phyloP scores from a whole-genome alignment of 2,888 invertebrate species.

The Chymomyza procnemis region DNA sequence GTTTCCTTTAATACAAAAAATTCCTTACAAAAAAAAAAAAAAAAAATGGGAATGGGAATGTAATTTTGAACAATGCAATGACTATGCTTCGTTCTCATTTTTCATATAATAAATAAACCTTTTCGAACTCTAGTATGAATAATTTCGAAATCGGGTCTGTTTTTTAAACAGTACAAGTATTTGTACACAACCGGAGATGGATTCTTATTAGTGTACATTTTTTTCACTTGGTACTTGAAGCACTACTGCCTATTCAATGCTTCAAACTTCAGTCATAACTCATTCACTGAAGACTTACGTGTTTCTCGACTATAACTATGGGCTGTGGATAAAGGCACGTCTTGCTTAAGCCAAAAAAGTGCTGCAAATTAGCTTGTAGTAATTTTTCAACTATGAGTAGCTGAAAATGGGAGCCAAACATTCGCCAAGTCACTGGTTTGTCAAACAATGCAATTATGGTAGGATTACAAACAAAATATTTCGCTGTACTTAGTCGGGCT shows the following conservation, averaged over 20 bases:
- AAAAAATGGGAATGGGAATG: too few relatives aligned
- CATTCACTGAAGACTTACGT: constrained; percentile 41
- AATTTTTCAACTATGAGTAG: background rate
- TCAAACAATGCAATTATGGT: background rate
- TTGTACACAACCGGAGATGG: too few relatives aligned
- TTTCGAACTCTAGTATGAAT: too few relatives aligned
- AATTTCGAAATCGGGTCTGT: too few relatives aligned
- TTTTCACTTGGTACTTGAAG: too few relatives aligned
- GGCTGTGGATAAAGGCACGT: background rate
- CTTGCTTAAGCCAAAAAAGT: background rate
- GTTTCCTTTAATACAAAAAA: too few relatives aligned
- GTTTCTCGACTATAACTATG: background rate
- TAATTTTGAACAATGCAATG: too few relatives aligned
- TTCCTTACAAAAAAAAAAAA: too few relatives aligned
- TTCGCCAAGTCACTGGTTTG: background rate
- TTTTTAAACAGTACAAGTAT: too few relatives aligned
- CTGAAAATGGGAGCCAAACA: background rate
- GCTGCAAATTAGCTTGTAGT: background rate
- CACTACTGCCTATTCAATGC: background rate
- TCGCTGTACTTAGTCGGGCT: background rate
- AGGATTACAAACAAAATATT: background rate
- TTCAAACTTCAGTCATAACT: constrained; percentile 58
- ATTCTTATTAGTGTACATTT: too few relatives aligned
- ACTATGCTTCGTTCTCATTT: too few relatives aligned
- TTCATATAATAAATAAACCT: too few relatives aligned